phyloP scores from a whole-genome alignment of 1,140 invertebrate species.

The Hyles vespertilio region DNA sequence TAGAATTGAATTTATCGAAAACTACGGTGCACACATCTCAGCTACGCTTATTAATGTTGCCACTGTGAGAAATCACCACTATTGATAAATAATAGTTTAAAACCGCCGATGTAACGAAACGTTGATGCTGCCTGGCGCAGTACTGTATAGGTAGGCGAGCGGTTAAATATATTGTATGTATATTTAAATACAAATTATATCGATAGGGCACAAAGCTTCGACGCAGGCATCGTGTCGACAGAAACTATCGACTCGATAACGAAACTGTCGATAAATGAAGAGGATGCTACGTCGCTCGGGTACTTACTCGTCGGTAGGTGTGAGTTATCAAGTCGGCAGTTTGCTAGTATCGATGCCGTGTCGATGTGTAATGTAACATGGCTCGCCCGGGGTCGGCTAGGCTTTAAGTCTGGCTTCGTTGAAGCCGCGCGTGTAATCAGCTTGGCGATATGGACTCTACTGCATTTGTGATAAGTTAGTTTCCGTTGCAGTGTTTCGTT shows the following conservation, averaged over 20 bases:
- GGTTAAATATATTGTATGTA: slow-evolving; percentile 5
- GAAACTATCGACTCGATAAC: background rate
- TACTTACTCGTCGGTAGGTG: too few relatives aligned
- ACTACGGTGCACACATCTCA: slow-evolving; percentile 6
- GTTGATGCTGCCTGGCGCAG: slow-evolving; percentile 14
- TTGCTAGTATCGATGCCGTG: too few relatives aligned
- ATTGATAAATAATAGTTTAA: too few relatives aligned
- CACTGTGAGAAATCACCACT: slow-evolving; percentile 1
- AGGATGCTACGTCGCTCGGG: too few relatives aligned
- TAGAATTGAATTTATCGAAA: too few relatives aligned
- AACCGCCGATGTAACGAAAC: too few relatives aligned
- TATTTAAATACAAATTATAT: slow-evolving; percentile 2
- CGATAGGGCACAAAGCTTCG: too few relatives aligned
- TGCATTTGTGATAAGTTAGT: slow-evolving; percentile 57
- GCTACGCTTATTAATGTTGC: slow-evolving; percentile 12
- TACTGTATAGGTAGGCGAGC: slow-evolving; percentile 2
- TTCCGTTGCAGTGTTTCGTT: slow-evolving; percentile 32
- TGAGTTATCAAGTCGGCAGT: too few relatives aligned
- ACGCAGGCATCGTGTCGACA: too few relatives aligned
- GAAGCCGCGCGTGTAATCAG: slow-evolving; percentile 28
- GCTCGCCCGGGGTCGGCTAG: slow-evolving; percentile 35
- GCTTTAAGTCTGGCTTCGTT: slow-evolving; percentile 22
- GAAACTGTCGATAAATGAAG: background rate
- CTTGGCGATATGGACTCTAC: slow-evolving; percentile 34
- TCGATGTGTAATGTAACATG: too few relatives aligned